Evolutionary conservation across 2,113 vertebrate genomes (phyloP).

Genomic region (Microtus ochrogaster): DNA sequence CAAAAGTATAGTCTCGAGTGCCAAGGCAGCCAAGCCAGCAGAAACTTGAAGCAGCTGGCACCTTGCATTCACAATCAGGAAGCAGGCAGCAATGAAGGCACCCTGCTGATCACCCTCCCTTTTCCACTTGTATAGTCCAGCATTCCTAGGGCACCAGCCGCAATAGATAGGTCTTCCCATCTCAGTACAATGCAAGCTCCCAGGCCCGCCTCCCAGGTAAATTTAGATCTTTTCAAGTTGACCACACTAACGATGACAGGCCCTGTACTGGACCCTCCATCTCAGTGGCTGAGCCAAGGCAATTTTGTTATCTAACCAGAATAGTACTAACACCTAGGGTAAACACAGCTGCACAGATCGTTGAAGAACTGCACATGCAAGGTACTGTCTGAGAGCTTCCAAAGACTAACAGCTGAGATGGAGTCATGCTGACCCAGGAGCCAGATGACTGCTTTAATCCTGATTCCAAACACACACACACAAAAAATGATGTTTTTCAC

Average conservation of each 20-base stretch:
- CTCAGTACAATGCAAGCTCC: neutral
- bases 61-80: too few species aligned
- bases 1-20: neutral
- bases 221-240: neutral
- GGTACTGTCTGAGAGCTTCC: neutral
- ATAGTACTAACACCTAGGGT: neutral
- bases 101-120: neutral
- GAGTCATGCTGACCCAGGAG: neutral
- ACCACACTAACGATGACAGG: neutral
- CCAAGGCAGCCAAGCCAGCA: neutral
- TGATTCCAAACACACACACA: neutral
- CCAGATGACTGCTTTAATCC: neutral
- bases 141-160: neutral
- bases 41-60: neutral
- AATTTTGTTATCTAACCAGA: neutral
- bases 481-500: neutral
- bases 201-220: neutral
- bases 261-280: neutral
- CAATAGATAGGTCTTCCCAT: neutral
- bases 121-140: too few species aligned
- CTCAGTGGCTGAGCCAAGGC: neutral
- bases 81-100: neutral
- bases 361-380: neutral
- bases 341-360: neutral
- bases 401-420: neutral